phyloP scores from a whole-genome alignment of 2,113 vertebrate species.

The Dinomys branickii region DNA sequence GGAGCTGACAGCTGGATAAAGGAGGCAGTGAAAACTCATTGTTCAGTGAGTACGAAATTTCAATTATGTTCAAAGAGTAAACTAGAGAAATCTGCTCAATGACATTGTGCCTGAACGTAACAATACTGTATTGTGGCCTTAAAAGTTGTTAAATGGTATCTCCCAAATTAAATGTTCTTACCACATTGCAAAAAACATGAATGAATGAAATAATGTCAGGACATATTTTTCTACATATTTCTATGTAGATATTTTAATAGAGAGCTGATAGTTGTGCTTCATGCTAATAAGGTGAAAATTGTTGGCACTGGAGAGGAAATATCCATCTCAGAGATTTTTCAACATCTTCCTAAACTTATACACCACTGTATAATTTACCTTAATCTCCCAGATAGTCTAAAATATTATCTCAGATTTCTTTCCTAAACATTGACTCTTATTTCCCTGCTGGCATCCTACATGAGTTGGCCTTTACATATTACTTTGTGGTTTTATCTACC shows the following conservation, averaged over 20 bases:
- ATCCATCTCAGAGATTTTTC: neutral
- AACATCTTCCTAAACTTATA: neutral
- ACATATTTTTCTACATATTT: neutral
- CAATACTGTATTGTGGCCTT: neutral
- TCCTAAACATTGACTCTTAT: neutral
- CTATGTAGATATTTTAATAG: neutral
- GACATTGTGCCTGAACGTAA: neutral
- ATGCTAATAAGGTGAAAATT: neutral
- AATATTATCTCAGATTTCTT: neutral
- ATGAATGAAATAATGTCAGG: neutral
- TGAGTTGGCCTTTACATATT: neutral
- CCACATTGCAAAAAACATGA: neutral
- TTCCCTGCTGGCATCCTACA: neutral
- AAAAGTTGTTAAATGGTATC: neutral
- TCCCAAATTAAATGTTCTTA: neutral
- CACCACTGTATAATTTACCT: neutral
- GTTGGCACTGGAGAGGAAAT: neutral
- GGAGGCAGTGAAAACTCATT: neutral
- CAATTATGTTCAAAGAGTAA: neutral
- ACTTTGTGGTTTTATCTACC: neutral
- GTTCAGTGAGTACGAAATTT: neutral
- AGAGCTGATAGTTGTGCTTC: neutral
- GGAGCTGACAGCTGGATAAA: neutral
- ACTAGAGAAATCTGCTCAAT: neutral
- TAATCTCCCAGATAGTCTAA: neutral